These are phyloP conservation scores for Tetragonisca angustula DNA, from an alignment of 2,888 invertebrate genomes.

Conservation along the genomic window DNA sequence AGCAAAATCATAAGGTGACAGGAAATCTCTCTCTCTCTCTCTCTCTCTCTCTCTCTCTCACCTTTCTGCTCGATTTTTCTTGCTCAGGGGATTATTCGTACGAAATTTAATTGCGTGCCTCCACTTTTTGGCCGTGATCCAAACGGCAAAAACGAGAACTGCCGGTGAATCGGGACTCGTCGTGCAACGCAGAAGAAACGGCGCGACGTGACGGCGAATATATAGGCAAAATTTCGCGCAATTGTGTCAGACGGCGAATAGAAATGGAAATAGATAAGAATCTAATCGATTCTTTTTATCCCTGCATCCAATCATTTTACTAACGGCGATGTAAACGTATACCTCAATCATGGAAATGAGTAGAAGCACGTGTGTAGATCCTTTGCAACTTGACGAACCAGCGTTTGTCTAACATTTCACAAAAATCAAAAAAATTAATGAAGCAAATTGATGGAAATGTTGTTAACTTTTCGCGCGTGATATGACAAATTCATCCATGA, in stretches of 20 bases:
- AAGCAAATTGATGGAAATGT: too few species aligned
- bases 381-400: too few species aligned
- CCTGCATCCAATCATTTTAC: neutral
- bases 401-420: too few species aligned
- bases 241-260: slow-evolving; percentile 4
- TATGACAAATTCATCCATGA: too few species aligned
- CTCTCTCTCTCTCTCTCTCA: neutral
- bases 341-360: too few species aligned
- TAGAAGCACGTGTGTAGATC: too few species aligned
- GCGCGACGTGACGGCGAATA: neutral
- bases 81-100: slow-evolving; percentile 13
- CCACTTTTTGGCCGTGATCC: slow-evolving; percentile 32
- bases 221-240: slow-evolving; percentile 10
- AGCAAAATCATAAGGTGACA: neutral
- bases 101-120: slow-evolving; percentile 48
- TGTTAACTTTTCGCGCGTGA: too few species aligned
- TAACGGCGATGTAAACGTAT: too few species aligned
- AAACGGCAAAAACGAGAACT: slow-evolving; percentile 27
- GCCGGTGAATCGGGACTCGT: neutral
- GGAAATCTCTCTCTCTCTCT: neutral
- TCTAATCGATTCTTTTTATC: neutral
- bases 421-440: too few species aligned
- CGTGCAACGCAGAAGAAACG: neutral
- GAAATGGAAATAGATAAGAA: neutral
- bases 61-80: slow-evolving; percentile 3